Evolutionary conservation across 2,797 vertebrate genomes (phyloP), one percentile per base, ranked within the genome.

Genomic region (Aplochiton taeniatus): DNA sequence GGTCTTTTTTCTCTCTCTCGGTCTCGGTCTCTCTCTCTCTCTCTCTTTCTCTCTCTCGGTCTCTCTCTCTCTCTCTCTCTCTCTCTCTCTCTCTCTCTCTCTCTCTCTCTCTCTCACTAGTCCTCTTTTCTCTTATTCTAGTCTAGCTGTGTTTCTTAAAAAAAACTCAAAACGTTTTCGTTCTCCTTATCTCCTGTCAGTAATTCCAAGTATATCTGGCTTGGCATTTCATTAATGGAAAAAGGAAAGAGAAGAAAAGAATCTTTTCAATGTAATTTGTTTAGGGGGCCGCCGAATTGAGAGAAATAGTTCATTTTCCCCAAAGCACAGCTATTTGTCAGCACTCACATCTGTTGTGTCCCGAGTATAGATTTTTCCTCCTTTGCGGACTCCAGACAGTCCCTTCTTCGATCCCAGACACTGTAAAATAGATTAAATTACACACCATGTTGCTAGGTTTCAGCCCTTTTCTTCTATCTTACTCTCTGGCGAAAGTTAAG

Each of bases 371-470:
- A 94, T 93, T 93, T 92, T 89, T 82, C 45, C 65, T 84, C 84
- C 89, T 77, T 78, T 84, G 85, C 84, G 87, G 86, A 88, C 89
- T 94, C 89, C 88, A 87, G 88, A 85, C 86, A 86, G 83, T 90
- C 91, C 87, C 87, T 78, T 84, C 84, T 94, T 93, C 70, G 58
- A 91, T 91, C 80, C 80, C 87, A 83, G 82, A 83, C 73, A 75
- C 86, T 89, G 82, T 86, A 89, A 91, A 90, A 93, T 93, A 82
- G 88, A 94, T 94, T 94, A 88, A 89, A 90, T 95, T 93, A 91
- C 88, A 83, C 73, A 90, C 80, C 76, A 63, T 87, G 88, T 91
- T 90, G 81, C 90, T 85, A 76, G 85, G 86, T 90, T 88, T 82
- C 81, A 83, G 85, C 63, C 74, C 82, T 84, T 77, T 86, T 48